A percentile compares a stretch with the other conserved stretches of the same genome.
Evolutionary conservation across 2,797 vertebrate species (phyloP).

Genomic region (Anabacerthia variegaticeps): DNA sequence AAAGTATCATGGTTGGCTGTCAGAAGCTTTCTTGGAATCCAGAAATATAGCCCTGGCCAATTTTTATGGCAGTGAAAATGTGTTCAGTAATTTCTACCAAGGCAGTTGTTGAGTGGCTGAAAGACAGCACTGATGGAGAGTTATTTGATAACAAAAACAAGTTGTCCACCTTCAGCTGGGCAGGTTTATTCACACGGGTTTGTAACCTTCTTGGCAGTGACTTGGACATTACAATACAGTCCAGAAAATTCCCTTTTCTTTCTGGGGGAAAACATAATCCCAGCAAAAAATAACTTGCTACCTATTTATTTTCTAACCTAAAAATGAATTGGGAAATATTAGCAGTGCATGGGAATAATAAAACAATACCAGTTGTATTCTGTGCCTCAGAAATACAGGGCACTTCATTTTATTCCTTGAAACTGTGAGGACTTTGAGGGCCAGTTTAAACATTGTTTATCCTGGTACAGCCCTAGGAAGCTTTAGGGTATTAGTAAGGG

Average conservation of each 20-base stretch:
- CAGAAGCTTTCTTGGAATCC: slow-evolving; percentile 78
- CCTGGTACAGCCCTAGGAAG: rapidly evolving
- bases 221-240: neutral
- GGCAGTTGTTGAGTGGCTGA: slow-evolving; percentile 67
- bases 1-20: slow-evolving; percentile 70
- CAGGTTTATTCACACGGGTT: slow-evolving; percentile 40
- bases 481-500: neutral
- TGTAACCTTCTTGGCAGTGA: slow-evolving; percentile 12
- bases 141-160: slow-evolving; percentile 62
- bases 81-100: slow-evolving; percentile 79
- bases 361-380: neutral
- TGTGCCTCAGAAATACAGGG: neutral
- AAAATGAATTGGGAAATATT: neutral
- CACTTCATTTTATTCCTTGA: neutral
- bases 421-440: neutral
- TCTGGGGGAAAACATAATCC: neutral
- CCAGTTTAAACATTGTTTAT: neutral
- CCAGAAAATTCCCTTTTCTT: neutral
- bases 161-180: slow-evolving; percentile 44
- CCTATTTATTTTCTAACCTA: neutral
- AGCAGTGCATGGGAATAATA: neutral
- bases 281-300: neutral
- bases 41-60: slow-evolving; percentile 75
- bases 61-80: slow-evolving; percentile 76
- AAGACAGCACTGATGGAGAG: slow-evolving; percentile 62